Evolutionary conservation across 2,113 vertebrate genomes (phyloP).

Genomic region (Notarius quadriscutis): DNA sequence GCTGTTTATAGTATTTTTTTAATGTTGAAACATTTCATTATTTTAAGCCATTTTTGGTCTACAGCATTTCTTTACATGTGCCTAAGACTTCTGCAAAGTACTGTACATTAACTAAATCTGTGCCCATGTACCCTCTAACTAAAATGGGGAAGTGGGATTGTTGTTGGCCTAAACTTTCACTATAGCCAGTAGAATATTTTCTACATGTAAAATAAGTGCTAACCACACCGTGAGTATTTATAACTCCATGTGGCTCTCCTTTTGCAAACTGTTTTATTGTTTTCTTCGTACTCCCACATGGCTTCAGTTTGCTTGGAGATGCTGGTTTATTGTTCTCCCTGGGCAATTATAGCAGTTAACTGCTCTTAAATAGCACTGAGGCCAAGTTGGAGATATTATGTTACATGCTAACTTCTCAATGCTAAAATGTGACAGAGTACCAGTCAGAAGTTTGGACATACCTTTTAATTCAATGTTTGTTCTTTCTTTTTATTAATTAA

Average conservation of each 20-base stretch:
- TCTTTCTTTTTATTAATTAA: no score
- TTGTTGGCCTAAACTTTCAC: constrained; percentile 39
- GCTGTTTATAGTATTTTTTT: no score
- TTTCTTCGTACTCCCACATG: constrained; percentile 81
- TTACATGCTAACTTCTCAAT: constrained; percentile 20
- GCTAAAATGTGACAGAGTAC: constrained; percentile 7
- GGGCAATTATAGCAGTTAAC: constrained; percentile 42
- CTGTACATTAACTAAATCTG: background rate
- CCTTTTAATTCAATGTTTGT: no score
- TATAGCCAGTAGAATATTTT: constrained; percentile 67
- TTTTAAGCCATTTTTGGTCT: no score
- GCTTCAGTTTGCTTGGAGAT: constrained; percentile 80
- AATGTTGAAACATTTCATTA: no score
- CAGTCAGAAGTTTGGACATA: no score
- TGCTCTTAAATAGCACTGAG: constrained; percentile 25
- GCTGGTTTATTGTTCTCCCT: constrained; percentile 71
- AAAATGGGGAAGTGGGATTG: constrained; percentile 51
- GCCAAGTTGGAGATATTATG: constrained; percentile 28
- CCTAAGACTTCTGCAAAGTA: no score
- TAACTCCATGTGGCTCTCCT: constrained; percentile 73
- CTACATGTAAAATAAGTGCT: constrained; percentile 76
- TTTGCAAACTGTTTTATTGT: constrained; percentile 81
- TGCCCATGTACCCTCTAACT: background rate
- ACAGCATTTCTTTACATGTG: no score
- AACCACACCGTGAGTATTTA: constrained; percentile 78